Percentiles rank a stretch among this genome's conserved stretches.
phyloP scores from a whole-genome alignment of 2,113 vertebrate genomes.

The Lampris megalopsis region DNA sequence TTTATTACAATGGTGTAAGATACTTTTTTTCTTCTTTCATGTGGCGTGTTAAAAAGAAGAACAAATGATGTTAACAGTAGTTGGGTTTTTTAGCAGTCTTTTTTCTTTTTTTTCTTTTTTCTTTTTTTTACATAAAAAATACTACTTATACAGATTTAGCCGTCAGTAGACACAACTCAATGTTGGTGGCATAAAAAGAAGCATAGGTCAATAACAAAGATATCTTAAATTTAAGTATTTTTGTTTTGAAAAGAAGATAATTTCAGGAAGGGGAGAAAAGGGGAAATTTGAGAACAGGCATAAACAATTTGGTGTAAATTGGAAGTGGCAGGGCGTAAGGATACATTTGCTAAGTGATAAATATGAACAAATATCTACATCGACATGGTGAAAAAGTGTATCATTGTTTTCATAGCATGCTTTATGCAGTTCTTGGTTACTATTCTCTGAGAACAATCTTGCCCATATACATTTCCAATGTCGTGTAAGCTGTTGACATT shows the following conservation, averaged over 20 bases:
- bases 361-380: slow-evolving; percentile 39
- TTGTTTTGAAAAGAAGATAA: slow-evolving; percentile 6
- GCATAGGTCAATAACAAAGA: slow-evolving; percentile 12
- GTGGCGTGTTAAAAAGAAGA: not conserved
- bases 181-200: slow-evolving; percentile 7
- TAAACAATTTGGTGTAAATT: not conserved
- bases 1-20: not conserved
- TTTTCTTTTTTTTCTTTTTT: not conserved
- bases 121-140: slow-evolving; percentile 39
- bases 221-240: slow-evolving; percentile 12
- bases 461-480: slow-evolving; percentile 10
- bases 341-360: slow-evolving; percentile 23
- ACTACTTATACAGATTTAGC: slow-evolving; percentile 46
- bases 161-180: not conserved
- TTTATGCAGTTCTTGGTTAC: slow-evolving; percentile 26
- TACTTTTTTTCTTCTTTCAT: not conserved
- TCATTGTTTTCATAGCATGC: slow-evolving; percentile 6
- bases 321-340: not conserved
- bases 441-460: slow-evolving; percentile 21
- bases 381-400: slow-evolving; percentile 21
- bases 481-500: not conserved
- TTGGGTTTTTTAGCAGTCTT: no score
- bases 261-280: no score
- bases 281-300: not conserved
- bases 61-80: no score